A percentile compares a stretch with the other conserved stretches of the same genome.
These are phyloP conservation scores for Galaxias olidus DNA, from an alignment of 2,797 vertebrate genomes.

Conservation along the genomic window DNA sequence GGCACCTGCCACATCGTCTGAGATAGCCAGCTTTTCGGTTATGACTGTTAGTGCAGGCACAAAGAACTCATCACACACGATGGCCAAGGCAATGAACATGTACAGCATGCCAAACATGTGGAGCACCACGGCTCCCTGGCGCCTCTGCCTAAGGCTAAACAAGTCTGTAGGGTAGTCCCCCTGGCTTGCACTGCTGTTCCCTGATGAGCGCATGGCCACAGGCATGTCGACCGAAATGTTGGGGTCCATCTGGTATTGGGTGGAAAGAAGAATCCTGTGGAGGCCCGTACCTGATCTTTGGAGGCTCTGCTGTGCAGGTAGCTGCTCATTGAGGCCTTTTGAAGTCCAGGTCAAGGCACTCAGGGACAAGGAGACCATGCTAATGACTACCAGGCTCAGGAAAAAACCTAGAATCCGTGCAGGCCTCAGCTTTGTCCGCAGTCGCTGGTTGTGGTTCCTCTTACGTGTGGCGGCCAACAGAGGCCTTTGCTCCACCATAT, in stretches of 20 bases:
- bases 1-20: conserved; percentile 90
- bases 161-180: conserved; percentile 85
- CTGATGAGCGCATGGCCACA: conserved; percentile 71
- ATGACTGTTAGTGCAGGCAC: conserved; percentile 88
- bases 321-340: conserved; percentile 58
- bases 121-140: conserved; percentile 83
- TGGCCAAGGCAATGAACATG: conserved; percentile 90
- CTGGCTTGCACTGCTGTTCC: conserved; percentile 67
- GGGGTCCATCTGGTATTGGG: conserved; percentile 69
- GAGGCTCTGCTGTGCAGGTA: conserved; percentile 61
- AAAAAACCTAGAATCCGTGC: conserved; percentile 84
- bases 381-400: conserved; percentile 86
- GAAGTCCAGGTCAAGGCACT: conserved; percentile 89
- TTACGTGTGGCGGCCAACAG: conserved; percentile 52
- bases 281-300: conserved; percentile 57
- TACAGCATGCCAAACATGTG: conserved; percentile 88
- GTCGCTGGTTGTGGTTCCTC: conserved; percentile 66
- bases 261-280: conserved; percentile 92
- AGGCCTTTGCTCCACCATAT: conserved; percentile 47
- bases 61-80: conserved; percentile 93
- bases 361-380: conserved; percentile 82
- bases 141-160: conserved; percentile 85
- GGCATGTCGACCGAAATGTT: conserved; percentile 73
- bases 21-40: conserved; percentile 83
- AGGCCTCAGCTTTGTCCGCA: conserved; percentile 88